Evolutionary conservation across 2,113 vertebrate species (phyloP).

Genomic region (Anser brachyrhynchus): DNA sequence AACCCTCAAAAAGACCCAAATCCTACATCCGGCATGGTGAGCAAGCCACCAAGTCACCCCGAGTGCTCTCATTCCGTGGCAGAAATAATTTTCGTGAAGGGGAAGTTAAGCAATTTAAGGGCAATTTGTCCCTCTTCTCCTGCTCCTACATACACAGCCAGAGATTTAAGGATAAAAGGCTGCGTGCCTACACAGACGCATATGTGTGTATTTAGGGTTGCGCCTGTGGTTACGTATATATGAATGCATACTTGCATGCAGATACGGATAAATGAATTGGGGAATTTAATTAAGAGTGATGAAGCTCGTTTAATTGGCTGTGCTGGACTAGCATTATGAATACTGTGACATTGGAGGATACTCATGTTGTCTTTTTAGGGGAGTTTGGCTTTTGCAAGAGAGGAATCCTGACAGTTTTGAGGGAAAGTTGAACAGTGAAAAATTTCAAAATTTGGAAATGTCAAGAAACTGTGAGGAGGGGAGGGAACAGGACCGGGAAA

Average conservation of each 20-base stretch:
- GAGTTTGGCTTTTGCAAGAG: neutral
- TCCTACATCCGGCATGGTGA: neutral
- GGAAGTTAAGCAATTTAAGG: neutral
- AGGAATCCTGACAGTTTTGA: neutral
- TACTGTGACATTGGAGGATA: neutral
- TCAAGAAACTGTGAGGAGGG: no score
- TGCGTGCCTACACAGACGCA: neutral
- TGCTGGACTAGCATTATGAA: neutral
- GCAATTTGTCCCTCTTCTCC: neutral
- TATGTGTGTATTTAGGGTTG: neutral
- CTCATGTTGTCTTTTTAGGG: fast-evolving
- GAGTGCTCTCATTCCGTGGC: neutral
- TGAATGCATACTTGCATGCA: neutral
- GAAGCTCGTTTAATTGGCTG: neutral
- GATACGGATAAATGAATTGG: neutral
- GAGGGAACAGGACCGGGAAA: no score
- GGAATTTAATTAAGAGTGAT: constrained; percentile 8
- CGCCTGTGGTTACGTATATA: neutral
- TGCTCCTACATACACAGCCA: neutral
- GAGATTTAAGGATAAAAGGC: neutral
- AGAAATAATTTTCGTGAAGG: neutral
- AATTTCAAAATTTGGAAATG: no score
- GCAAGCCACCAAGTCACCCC: fast-evolving
- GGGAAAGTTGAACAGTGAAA: no score
- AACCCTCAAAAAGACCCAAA: neutral